Evolutionary conservation across 2,888 invertebrate genomes (phyloP), one percentile per base, ranked within the genome.

Genomic region (Drosophila paramelanica): DNA sequence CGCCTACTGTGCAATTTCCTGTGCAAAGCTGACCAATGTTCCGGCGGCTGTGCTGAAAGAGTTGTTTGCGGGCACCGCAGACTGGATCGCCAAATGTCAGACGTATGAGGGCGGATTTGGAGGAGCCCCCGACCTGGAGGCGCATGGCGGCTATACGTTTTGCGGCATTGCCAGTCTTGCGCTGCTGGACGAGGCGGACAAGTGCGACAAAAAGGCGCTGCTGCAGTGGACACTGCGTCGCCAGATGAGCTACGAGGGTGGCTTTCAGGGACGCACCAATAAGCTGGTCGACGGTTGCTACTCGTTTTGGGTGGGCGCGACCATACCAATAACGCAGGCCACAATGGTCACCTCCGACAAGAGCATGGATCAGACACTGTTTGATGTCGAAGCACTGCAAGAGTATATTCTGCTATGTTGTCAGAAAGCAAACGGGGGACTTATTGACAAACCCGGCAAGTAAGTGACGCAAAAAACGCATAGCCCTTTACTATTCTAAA

Each of bases 71-170:
- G 95, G 95, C 56, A 97, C 98, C 11, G 96, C 97, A 0, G 96
- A 98, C 89, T 99, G 99, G 99, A 95, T 99, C 84, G 94, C 96
- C 0, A 95, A 96, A 77, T 99, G 99, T 93, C 99, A 99, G 93
- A 98, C 98, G 0, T 99, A 99, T 93, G 99, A 99, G 93, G 99
- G 99, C 45, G 99, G 99, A 0, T 99, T 99, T 93, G 97, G 96
- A 41, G 99, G 98, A 0, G 96, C 94, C 77, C 98, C 98, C 1
- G 98, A 97, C 8, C 95, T 98, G 94, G 99, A 99, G 93, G 99
- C 99, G 6, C 99, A 99, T 93, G 99, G 99, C 2, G 99, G 99
- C n/a, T 99, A 99, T 92, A 96, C 99, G 1, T 99, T 98, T 93
- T 99, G 99, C 94, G 99, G 97, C 0, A 94, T 99, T 71, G 98